Percentiles rank a stretch among this genome's conserved stretches.
Conservation (phyloP, 1,140 invertebrate genomes). For the Dufourea novaeangliae region DNA sequence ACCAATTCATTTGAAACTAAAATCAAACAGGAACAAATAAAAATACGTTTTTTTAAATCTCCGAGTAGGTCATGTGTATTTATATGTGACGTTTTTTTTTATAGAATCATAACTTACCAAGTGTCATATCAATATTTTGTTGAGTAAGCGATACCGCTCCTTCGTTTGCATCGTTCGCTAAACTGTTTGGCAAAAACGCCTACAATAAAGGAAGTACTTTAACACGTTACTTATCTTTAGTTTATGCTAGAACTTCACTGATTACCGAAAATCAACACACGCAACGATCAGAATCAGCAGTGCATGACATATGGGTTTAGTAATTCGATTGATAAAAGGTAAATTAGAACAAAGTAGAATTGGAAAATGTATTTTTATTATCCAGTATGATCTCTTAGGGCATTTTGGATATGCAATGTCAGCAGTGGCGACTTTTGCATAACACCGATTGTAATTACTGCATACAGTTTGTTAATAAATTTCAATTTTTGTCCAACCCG, state of each 20-base stretch:
- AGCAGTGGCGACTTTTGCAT: neutral
- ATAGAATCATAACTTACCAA: constrained; percentile 84
- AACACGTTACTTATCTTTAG: too few species aligned
- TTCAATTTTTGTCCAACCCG: neutral
- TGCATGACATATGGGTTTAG: neutral
- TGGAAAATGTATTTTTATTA: constrained; percentile 16
- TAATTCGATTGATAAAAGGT: neutral
- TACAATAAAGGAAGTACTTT: constrained; percentile 77
- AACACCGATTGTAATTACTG: too few species aligned
- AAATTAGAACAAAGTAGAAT: neutral
- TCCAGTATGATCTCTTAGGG: neutral
- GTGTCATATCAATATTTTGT: constrained; percentile 90
- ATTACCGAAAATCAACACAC: too few species aligned
- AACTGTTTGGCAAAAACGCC: constrained; percentile 86
- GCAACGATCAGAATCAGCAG: neutral
- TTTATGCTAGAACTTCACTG: neutral
- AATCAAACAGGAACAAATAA: constrained; percentile 74
- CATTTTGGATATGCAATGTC: neutral
- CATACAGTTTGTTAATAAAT: neutral
- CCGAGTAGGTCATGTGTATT: neutral
- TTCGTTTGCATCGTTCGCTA: constrained; percentile 86
- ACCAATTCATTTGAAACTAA: constrained; percentile 97
- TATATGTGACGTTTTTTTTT: neutral
- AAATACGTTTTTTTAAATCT: too few species aligned
- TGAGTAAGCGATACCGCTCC: constrained; percentile 89